A percentile compares a stretch with the other conserved stretches of the same genome.
Evolutionary conservation across 2,888 invertebrate species (phyloP).

Genomic region (Rhagonycha fulva): DNA sequence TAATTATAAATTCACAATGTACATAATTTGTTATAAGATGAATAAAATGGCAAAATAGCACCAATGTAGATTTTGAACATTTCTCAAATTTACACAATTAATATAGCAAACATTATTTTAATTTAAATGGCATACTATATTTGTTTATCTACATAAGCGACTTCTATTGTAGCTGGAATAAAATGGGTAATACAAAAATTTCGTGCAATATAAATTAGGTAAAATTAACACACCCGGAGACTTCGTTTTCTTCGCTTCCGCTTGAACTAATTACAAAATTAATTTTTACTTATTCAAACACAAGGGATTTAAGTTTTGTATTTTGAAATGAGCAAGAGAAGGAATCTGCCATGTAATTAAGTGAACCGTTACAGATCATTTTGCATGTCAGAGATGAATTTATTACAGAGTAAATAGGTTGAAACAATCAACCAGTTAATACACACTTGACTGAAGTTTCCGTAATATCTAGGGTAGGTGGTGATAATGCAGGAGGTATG

Average conservation of each 20-base stretch:
- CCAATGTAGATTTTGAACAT: neutral
- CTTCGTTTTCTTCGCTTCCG: constrained; percentile 18
- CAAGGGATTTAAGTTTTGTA: neutral
- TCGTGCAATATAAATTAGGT: constrained; percentile 19
- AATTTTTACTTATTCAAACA: constrained; percentile 19
- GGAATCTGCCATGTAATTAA: constrained; percentile 20
- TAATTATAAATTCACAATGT: neutral
- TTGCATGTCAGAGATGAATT: constrained; percentile 19
- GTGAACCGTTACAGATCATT: constrained; percentile 22
- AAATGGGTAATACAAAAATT: neutral
- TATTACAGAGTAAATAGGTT: constrained; percentile 23
- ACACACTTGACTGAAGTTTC: constrained; percentile 18
- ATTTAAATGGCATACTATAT: neutral
- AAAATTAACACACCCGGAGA: constrained; percentile 19
- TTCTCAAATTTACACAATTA: neutral
- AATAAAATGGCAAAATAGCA: too few species aligned
- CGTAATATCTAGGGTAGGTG: constrained; percentile 9
- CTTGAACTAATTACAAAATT: constrained; percentile 18
- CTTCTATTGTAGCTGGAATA: neutral
- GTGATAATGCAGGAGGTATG: constrained; percentile 7
- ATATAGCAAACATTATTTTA: neutral
- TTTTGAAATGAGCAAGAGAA: constrained; percentile 10
- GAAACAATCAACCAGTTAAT: constrained; percentile 17
- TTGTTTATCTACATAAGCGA: neutral
- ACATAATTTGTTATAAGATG: too few species aligned